Base-by-base conservation (phyloP, 2,888 invertebrate genomes). In the Leuctra nigra region DNA sequence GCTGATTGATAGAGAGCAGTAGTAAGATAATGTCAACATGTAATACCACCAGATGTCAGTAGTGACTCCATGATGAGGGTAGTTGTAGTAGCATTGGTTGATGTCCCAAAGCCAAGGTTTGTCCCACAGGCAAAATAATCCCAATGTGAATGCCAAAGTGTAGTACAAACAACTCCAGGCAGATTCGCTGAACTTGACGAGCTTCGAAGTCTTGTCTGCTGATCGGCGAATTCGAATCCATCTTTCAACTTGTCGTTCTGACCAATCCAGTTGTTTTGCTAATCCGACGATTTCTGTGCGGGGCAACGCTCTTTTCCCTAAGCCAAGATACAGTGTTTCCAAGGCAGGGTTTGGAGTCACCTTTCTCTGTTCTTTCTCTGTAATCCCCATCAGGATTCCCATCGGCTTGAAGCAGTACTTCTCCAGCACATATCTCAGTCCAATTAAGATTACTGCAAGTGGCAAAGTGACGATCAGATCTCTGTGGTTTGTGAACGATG, bases 91-190 rank as follows among this genome's bases (percentile, higher is more conserved):
- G 70, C 93, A 94, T 67, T 86, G 74, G 62, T 86, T 87, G 55
- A 94, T 90, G 68, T 94, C 83, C 91, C 91, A 93, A 63, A 95
- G 77, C 93, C 94, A 97, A 16, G 87, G 80, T 73, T 95, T 96
- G 70, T 91, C 86, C 91, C 91, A 94, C 44, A 95, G 74, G 57
- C 86, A 78, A 66, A 81, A 80, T 44, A 91, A 66, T 9, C 95
- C 95, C 72, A 84, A 92, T 25, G 81, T 74, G 71, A 93, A 93
- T 64, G 86, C 87, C 69, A 80, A 84, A 6, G 82, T 72, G 69
- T 95, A 95, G 74, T 92, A 95, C 48, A 85, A 74, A 71, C 87
- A 90, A 62, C 92, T 76, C 94, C 94, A 95, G 59, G 81, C 80
- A 64, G 33, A 91, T 75, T 96, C 95, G 68, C 88, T 87, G 75